Evolutionary conservation across 2,113 vertebrate genomes (phyloP), one percentile per base, ranked within the genome.

Genomic region (Gavialis gangeticus): DNA sequence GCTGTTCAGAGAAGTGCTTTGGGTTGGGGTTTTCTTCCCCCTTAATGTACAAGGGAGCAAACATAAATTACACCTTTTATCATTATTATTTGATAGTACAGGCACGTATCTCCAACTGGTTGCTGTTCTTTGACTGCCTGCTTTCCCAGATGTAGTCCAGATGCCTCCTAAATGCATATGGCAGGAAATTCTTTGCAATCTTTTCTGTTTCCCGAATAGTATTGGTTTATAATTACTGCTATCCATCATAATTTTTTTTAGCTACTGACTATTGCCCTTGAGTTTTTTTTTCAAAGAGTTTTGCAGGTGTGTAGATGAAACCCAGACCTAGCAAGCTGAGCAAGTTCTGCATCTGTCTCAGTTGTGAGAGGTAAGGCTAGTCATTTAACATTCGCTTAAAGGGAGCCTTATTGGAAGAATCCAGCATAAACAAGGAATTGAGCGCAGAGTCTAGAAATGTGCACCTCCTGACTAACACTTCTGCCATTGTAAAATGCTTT

Each of bases 171-270:
- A 96, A 96, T 94, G 81, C 96, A 96, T 75, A 96, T 95, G 97
- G 95, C 95, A 97, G 96, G 97, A 97, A 96, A 97, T 97, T 97
- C 97, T 97, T 97, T 63, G 95, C 96, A 94, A 95, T 97, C 96
- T 95, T 97, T 97, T 94, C 95, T 97, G 92, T 96, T 97, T 97
- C 96, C 96, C 67, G 6, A 94, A 88, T 96, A 96, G 97, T 97
- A 93, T 97, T 97, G 94, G 95, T 96, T 97, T 98, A 97, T 98
- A 97, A 98, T 98, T 97, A 96, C 96, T 95, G 94, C 89, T 95
- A 97, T 97, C 94, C 95, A 96, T 97, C 96, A 97, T 95, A 91
- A 84, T 96, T 96, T 97, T 96, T 94, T 97, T 96, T 30, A 94
- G 94, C 95, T 96, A 96, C 96, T 93, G 96, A 96, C 91, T 96